phyloP scores from a whole-genome alignment of 2,797 vertebrate species.

The Ctenosaura bakeri region DNA sequence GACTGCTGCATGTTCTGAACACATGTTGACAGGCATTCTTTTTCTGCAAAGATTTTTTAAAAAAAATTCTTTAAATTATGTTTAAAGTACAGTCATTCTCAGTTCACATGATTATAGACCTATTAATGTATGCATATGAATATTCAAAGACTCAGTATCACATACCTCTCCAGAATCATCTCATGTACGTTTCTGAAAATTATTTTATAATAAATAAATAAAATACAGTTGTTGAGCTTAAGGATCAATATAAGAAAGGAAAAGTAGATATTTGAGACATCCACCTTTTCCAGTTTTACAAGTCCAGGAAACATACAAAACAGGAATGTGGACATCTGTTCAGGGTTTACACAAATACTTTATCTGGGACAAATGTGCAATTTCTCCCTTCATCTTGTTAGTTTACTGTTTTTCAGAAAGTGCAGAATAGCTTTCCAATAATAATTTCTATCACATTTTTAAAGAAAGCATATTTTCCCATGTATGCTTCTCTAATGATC shows the following conservation, averaged over 20 bases:
- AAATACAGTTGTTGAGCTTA: background rate
- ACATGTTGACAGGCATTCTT: slow-evolving; percentile 96
- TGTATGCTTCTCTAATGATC: background rate
- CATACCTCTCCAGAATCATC: background rate
- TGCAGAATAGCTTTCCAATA: background rate
- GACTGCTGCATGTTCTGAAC: slow-evolving; percentile 99
- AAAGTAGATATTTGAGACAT: too few species aligned
- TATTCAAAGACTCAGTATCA: background rate
- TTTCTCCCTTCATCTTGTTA: background rate
- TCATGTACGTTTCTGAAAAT: background rate
- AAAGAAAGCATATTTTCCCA: background rate
- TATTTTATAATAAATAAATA: background rate
- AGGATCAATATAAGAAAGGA: background rate
- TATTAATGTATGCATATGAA: background rate
- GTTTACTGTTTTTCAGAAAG: background rate
- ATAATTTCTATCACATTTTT: background rate
- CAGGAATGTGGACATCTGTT: background rate
- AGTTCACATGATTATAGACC: background rate
- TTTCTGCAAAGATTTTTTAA: slow-evolving; percentile 85
- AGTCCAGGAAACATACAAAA: background rate
- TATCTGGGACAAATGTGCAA: background rate
- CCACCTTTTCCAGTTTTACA: background rate
- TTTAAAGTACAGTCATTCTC: background rate
- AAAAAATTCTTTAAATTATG: slow-evolving; percentile 37
- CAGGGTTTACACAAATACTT: background rate